phyloP scores from a whole-genome alignment of 2,113 vertebrate genomes.

The Eulemur macaco region DNA sequence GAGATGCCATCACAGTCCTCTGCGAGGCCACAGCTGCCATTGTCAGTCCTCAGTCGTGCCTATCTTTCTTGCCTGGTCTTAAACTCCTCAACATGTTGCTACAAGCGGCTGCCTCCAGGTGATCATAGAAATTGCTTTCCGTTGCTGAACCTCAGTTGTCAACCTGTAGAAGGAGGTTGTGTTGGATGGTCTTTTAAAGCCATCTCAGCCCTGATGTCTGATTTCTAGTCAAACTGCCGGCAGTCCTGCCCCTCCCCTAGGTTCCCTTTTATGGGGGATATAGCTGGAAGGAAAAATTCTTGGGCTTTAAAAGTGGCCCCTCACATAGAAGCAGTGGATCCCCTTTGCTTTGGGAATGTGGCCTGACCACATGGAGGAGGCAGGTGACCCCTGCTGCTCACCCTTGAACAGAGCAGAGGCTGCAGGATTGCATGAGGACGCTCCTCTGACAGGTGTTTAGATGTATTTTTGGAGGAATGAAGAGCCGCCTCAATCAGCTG shows the following conservation, averaged over 20 bases:
- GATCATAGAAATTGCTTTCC: neutral
- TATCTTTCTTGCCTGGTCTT: neutral
- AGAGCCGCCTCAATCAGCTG: neutral
- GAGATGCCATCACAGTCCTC: too few relatives aligned
- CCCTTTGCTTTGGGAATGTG: neutral
- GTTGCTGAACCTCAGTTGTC: neutral
- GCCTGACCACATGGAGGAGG: neutral
- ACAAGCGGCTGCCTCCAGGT: neutral
- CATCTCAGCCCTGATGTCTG: neutral
- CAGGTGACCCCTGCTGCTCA: neutral
- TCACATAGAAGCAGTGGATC: neutral
- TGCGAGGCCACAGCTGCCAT: rapidly evolving
- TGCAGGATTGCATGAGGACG: rapidly evolving
- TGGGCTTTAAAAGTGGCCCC: neutral
- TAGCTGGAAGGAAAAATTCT: neutral
- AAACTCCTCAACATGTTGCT: neutral
- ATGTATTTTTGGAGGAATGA: neutral
- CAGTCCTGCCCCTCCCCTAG: too few relatives aligned
- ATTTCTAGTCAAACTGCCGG: neutral
- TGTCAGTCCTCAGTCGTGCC: rapidly evolving
- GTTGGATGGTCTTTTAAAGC: neutral
- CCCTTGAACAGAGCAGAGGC: neutral
- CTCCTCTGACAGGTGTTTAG: neutral
- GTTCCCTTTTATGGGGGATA: neutral
- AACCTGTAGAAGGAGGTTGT: neutral